Base-by-base conservation (phyloP, 2,113 vertebrate genomes). In the Cnemophilus loriae region DNA sequence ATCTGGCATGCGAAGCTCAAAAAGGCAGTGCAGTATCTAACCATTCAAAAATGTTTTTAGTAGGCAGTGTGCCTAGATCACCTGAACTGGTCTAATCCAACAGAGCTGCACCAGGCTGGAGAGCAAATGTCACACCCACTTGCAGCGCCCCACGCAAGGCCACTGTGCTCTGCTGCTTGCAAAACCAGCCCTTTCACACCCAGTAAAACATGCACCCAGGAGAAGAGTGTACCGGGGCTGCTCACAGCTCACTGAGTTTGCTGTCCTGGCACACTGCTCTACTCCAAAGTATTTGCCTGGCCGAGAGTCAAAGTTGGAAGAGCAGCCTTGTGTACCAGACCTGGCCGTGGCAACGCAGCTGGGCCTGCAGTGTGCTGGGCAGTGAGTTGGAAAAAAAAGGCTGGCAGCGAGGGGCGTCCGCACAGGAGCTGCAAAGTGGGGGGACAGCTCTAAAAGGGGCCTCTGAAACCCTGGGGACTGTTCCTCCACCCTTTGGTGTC, bases 311-410 rank as follows among this genome's bases (percentile, higher is more conserved):
- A 16, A 37, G 63, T 6, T n/a, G 84, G 35, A 33, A 47, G 33
- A 3, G 4, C 0, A 0, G 53, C n/a, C 37, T 18, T 13, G 33
- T 5, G 23, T 9, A 3, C 26, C 24, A 8, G 37, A 17, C 12
- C 50, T 2, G n/a, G 42, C 68, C 1, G 3, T 1, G 13, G 57
- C 22, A 10, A 5, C 1, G 7, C 50, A 9, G 55, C 44, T 0
- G 47, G 56, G 76, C 57, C 60, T 2, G 39, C 39, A 15, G 56
- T 0, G 41, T 8, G 42, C 35, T 6, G 52, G 59, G 56, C 16
- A 42, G 39, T 0, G 1, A 24, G 41, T 10, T 15, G 42, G 3
- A 4, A 47, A n/a, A 13, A 52, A 28, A 19, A 33, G 35, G 35
- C 53, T 39, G 74, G 56, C 32, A 16, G 49, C 3, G 2, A 20